Evolutionary conservation across 2,888 invertebrate species (phyloP), one percentile per base, ranked within the genome.

Genomic region (Sinodicranocentrus sp.): DNA sequence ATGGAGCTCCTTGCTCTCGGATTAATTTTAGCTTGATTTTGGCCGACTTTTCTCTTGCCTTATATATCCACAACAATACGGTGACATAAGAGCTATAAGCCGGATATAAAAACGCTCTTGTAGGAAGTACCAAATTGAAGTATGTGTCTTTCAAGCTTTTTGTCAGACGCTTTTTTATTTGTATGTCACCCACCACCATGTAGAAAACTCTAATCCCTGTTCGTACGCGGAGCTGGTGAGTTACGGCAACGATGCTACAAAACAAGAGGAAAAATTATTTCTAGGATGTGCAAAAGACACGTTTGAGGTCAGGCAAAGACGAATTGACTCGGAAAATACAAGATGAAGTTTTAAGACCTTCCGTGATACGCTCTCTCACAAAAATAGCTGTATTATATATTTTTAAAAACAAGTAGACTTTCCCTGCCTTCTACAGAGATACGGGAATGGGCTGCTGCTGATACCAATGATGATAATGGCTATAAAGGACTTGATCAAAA

Each of bases 1-100:
- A 5, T n/a, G 48, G 48, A 17, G 15, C 33, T n/a, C 25, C 28
- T 1, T 8, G 70, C 23, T 70, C 63, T 39, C 33, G 43, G 57
- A 77, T 68, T 77, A 77, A 77, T 68, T 77, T 77, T 68, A 77
- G 68, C 77, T 57, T 77, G 48, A 43, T n/a, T 67, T 77, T 68
- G 77, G 59, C 68, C 68, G 57, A 77, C 43, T 77, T 77, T 68
- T 44, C 25, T 52, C 26, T 57, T 68, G 8, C 28, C 21, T 33
- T 33, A 6, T 33, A 33, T 33, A 33, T 33, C 5, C 33, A 33
- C 6, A 63, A 63, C 63, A 63, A 28, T 28, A 33, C 28, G 28
- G 28, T 6, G 52, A 23, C 10, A 1, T 2, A 54, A 54, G 10
- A 6, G 10, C 21, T 26, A 57, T 57, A 19, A 17, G 23, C 57